These are phyloP conservation scores for Oxyscelio sp. DNA, from an alignment of 2,888 invertebrate species.

Conservation along the genomic window DNA sequence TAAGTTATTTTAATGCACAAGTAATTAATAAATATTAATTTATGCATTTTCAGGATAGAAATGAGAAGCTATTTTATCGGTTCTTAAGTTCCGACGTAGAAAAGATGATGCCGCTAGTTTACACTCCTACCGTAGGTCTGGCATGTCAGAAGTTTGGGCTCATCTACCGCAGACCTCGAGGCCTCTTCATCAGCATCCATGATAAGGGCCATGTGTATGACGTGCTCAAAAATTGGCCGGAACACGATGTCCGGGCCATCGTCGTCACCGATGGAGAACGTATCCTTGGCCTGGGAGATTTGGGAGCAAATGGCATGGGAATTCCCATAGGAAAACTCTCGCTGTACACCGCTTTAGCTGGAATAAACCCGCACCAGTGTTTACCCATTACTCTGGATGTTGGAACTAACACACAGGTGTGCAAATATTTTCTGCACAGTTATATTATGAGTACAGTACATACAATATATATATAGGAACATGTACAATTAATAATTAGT, in stretches of 20 bases:
- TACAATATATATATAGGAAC: too few relatives aligned
- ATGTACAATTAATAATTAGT: too few relatives aligned
- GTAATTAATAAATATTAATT: too few relatives aligned
- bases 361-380: conserved; percentile 98
- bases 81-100: conserved; percentile 96
- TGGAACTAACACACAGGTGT: too few relatives aligned
- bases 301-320: conserved; percentile 99
- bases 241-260: conserved; percentile 95
- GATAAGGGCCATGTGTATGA: conserved; percentile 98
- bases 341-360: conserved; percentile 98
- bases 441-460: too few relatives aligned
- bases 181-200: conserved; percentile 98
- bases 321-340: conserved; percentile 99
- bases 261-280: conserved; percentile 99
- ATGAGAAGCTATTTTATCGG: conserved; percentile 98
- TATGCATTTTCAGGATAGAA: conserved; percentile 98
- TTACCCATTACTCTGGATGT: too few relatives aligned
- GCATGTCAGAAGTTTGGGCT: conserved; percentile 99
- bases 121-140: conserved; percentile 99
- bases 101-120: conserved; percentile 99
- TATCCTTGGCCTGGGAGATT: conserved; percentile 98
- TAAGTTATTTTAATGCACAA: too few relatives aligned
- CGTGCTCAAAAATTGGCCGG: conserved; percentile 98
- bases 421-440: too few relatives aligned
- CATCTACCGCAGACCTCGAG: conserved; percentile 96